Conservation (phyloP, 37 sponge, comb jelly and placozoan genomes). For the Ianthella basta region DNA sequence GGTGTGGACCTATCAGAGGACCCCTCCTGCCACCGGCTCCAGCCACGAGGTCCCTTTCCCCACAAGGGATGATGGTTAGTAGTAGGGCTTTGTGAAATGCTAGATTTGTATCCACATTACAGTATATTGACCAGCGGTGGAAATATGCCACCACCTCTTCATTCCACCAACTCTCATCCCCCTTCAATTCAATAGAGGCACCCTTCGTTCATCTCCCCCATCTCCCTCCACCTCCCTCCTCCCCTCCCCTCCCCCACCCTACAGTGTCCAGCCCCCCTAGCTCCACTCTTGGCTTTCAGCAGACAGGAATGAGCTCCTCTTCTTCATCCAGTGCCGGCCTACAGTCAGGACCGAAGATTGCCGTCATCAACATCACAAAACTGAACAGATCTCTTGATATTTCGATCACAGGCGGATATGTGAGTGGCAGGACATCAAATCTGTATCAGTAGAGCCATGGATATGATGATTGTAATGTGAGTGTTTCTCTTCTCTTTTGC, state of each 20-base stretch:
- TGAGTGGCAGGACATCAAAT: not conserved
- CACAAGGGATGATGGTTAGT: slow-evolving; percentile 1
- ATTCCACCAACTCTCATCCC: not conserved
- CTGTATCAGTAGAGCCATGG: not conserved
- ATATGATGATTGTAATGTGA: not conserved
- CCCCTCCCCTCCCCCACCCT: not conserved
- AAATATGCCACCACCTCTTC: no score
- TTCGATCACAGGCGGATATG: slow-evolving; percentile 62
- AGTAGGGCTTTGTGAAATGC: not conserved
- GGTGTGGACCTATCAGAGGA: slow-evolving; percentile 18
- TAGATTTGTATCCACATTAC: no score
- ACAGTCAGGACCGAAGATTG: not conserved
- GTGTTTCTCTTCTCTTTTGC: not conserved
- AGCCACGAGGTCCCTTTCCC: not conserved
- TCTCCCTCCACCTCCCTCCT: not conserved
- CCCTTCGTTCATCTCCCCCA: not conserved
- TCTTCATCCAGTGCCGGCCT: not conserved
- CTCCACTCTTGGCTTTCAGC: not conserved
- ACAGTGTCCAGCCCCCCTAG: not conserved
- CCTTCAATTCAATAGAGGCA: no score
- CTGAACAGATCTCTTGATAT: slow-evolving; percentile 46
- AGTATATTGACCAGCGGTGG: no score
- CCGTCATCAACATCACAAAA: slow-evolving; percentile 16
- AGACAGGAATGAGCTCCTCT: no score
- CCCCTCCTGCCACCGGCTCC: not conserved